These are phyloP conservation scores for Schrankia costaestrigalis DNA, from an alignment of 2,888 invertebrate species.

Conservation along the genomic window DNA sequence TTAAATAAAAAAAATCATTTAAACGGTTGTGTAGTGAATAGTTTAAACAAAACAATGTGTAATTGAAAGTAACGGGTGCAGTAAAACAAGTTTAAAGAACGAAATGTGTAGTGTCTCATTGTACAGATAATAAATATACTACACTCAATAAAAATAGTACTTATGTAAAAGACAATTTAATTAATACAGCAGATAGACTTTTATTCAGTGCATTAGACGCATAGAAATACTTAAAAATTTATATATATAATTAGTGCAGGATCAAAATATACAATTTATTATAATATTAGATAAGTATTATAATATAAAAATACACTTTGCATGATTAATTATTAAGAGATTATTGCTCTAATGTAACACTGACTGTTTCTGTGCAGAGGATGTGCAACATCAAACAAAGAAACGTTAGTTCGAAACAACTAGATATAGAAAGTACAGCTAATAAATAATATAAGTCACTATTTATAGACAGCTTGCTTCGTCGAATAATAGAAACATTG, in stretches of 20 bases:
- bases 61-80: slow-evolving; percentile 21
- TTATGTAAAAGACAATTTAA: slow-evolving; percentile 5
- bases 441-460: too few relatives aligned
- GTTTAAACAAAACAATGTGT: too few relatives aligned
- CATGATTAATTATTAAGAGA: slow-evolving; percentile 12
- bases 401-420: too few relatives aligned
- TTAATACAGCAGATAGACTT: slow-evolving; percentile 12
- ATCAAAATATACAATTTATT: slow-evolving; percentile 9
- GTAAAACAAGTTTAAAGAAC: slow-evolving; percentile 15
- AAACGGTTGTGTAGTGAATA: too few relatives aligned
- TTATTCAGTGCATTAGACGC: slow-evolving; percentile 19
- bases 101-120: slow-evolving; percentile 30
- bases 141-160: slow-evolving; percentile 3
- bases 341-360: too few relatives aligned
- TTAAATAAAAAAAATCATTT: too few relatives aligned
- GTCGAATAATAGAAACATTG: too few relatives aligned
- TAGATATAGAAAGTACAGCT: too few relatives aligned
- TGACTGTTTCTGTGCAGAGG: too few relatives aligned
- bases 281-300: slow-evolving; percentile 14
- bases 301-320: slow-evolving; percentile 5
- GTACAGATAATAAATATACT: slow-evolving; percentile 15
- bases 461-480: too few relatives aligned
- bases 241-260: slow-evolving; percentile 13
- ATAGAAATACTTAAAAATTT: too few relatives aligned
- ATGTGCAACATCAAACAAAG: too few relatives aligned